phyloP scores from a whole-genome alignment of 1,140 invertebrate species.

The Physella acuta region DNA sequence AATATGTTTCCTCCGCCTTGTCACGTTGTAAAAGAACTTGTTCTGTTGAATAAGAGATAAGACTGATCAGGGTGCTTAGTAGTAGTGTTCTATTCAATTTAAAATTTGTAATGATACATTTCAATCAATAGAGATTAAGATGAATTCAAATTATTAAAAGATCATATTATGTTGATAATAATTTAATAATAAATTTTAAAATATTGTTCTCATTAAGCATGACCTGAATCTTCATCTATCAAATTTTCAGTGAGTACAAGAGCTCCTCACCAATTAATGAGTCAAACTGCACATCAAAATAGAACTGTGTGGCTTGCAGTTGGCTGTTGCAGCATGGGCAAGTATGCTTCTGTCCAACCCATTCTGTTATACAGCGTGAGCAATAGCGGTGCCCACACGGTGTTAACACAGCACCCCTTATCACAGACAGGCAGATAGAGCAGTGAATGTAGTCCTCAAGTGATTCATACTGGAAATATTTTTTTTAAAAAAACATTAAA shows the following conservation, averaged over 20 bases:
- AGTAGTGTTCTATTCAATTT: no score
- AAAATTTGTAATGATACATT: no score
- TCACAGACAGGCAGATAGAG: conserved; percentile 49
- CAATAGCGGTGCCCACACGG: conserved; percentile 52
- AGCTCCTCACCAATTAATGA: conserved; percentile 48
- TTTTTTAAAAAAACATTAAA: no score
- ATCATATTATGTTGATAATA: no score
- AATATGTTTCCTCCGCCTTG: conserved; percentile 46
- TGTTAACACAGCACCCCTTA: conserved; percentile 44
- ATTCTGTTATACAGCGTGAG: conserved; percentile 50
- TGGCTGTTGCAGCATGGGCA: conserved; percentile 53
- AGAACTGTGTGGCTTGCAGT: conserved; percentile 29
- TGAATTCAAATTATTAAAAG: no score
- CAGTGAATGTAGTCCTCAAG: conserved; percentile 47
- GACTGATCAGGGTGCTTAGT: no score
- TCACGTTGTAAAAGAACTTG: conserved; percentile 38
- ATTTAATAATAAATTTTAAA: no score
- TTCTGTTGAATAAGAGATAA: no score
- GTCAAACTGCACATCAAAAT: conserved; percentile 52
- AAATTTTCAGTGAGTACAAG: no score
- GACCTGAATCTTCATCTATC: no score
- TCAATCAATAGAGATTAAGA: no score
- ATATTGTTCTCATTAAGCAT: no score
- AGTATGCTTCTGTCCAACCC: conserved; percentile 46
- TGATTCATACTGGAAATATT: conserved; percentile 14